Base-by-base conservation (phyloP, 2,888 invertebrate species). In the Pemphredon lugubris region DNA sequence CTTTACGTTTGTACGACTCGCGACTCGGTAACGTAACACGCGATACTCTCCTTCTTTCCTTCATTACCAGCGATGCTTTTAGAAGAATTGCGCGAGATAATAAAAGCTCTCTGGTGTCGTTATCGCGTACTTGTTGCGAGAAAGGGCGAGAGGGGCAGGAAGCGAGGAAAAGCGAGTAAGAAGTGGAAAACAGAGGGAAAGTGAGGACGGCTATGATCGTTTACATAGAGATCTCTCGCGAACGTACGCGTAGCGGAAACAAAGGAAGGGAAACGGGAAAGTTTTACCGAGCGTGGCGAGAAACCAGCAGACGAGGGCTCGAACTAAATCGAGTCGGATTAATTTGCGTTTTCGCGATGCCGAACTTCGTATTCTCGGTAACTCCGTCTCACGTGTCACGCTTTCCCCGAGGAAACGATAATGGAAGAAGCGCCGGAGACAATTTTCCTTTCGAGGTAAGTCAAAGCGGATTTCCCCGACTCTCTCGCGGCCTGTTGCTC, bases 321-420 rank as follows among this genome's bases (percentile, higher is more conserved):
- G 18, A 21, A 14, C 16, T 34, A 23, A 53, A 50, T 34, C 37
- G 16, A 30, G 48, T 44, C 34, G 67, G 64, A 74, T 74, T 64
- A 69, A 61, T 65, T 69, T 61, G 47, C 54, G 50, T 65, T 65
- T 65, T 50, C 59, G 34, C 34, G 44, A 59, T 51, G 50, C 50
- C 58, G 51, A 65, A 51, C 42, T 59, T 26, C 14, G 21, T 58
- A 58, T 59, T 65, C 26, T 7, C 26, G 9, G 3, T 44, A 50
- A 65, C 44, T 51, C 16, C 2, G 59, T 59, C 51, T n/a, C n/a
- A 44, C 37, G n/a, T 34, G 23, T 48, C 30, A n/a, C 55, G n/a
- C 7, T 13, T 2, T 30, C 0, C 30, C 6, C 30, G 30, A 1
- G 6, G 30, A 30, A 9, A 30, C 30, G 9, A 9, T 9, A 9